Evolutionary conservation across 2,797 vertebrate species (phyloP).

Genomic region (Champsocephalus esox): DNA sequence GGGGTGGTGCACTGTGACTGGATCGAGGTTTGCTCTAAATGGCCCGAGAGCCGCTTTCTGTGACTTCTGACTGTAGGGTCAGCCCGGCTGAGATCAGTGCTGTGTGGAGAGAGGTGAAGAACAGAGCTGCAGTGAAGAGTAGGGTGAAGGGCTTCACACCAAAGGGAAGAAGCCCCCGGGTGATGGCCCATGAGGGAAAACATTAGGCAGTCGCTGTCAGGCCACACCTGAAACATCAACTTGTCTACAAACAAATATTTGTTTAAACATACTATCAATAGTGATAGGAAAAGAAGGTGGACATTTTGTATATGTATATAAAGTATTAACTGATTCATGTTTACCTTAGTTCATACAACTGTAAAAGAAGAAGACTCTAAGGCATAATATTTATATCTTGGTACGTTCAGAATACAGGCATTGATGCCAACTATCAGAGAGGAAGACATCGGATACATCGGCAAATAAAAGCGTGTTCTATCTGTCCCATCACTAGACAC

Average conservation of each 20-base stretch:
- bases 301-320: neutral
- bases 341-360: neutral
- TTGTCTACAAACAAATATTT: no score
- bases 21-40: no score
- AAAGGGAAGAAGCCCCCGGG: neutral
- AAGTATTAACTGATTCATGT: neutral
- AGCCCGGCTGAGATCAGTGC: neutral
- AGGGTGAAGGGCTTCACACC: neutral
- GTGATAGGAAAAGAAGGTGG: no score
- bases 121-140: neutral
- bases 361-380: neutral
- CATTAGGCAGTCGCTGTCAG: neutral
- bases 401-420: neutral
- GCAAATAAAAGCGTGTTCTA: neutral
- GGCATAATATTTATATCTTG: neutral
- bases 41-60: no score
- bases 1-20: no score
- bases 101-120: neutral
- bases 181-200: conserved; percentile 30
- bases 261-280: neutral
- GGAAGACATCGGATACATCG: neutral
- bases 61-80: no score
- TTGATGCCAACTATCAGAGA: neutral
- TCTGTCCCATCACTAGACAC: neutral
- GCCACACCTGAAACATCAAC: no score